phyloP scores from a whole-genome alignment of 2,113 vertebrate species.

The Pachyramphus minor region DNA sequence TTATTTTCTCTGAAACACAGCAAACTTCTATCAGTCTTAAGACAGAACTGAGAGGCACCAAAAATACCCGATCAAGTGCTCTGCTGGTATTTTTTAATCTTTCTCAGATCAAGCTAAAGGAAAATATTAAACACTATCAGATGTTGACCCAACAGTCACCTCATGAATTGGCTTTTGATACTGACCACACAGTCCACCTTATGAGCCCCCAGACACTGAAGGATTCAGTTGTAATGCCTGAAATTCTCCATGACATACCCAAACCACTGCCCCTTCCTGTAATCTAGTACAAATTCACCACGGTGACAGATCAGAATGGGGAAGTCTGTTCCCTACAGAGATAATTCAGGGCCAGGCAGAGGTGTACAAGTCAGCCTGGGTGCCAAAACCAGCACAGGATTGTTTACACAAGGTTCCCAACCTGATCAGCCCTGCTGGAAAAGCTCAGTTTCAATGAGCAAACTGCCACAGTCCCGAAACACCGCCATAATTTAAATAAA shows the following conservation, averaged over 20 bases:
- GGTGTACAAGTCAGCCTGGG: background rate
- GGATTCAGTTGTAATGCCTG: background rate
- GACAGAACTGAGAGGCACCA: background rate
- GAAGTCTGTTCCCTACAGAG: background rate
- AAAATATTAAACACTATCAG: background rate
- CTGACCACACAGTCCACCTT: background rate
- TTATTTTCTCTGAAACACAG: constrained; percentile 89
- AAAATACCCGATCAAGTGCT: background rate
- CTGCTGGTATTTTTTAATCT: background rate
- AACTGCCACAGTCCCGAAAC: background rate
- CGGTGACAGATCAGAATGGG: background rate
- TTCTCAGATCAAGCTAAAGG: background rate
- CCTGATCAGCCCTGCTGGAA: constrained; percentile 8
- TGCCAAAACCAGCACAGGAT: constrained; percentile 15
- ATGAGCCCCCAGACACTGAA: background rate
- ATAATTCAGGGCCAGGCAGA: constrained; percentile 8
- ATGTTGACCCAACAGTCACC: constrained; percentile 19
- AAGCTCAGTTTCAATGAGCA: background rate
- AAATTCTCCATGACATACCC: background rate
- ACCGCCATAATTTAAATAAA: background rate
- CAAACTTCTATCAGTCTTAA: background rate
- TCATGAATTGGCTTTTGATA: constrained; percentile 32
- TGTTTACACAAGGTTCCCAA: background rate
- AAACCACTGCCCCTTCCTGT: constrained; percentile 35
- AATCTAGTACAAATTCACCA: background rate